phyloP scores from a whole-genome alignment of 2,797 vertebrate species.

The Peromyscus eremicus region DNA sequence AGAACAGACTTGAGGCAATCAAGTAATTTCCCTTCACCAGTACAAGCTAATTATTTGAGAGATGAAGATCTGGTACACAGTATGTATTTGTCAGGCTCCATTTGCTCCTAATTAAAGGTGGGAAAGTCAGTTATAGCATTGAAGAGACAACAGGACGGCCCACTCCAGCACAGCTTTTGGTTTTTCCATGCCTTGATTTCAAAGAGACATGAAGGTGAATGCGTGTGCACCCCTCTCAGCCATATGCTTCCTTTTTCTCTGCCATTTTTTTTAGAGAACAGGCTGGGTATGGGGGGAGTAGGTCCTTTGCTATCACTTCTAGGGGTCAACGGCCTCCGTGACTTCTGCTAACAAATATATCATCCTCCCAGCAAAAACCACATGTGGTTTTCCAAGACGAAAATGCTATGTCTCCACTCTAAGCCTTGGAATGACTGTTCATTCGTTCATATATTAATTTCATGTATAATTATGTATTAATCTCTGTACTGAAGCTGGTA shows the following conservation, averaged over 20 bases:
- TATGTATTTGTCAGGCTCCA: constrained; percentile 74
- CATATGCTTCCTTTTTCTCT: constrained; percentile 1
- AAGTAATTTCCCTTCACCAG: constrained; percentile 78
- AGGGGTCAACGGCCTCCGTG: not conserved
- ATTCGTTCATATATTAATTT: constrained; percentile 13
- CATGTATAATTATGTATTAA: not conserved
- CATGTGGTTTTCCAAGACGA: not conserved
- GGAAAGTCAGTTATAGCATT: constrained; percentile 58
- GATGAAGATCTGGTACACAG: constrained; percentile 73
- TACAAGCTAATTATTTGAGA: constrained; percentile 80
- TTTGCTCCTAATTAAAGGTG: constrained; percentile 81
- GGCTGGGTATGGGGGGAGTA: fast-evolving
- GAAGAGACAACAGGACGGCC: constrained; percentile 36
- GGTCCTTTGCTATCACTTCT: not conserved
- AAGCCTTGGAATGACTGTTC: constrained; percentile 9
- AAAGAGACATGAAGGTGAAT: constrained; percentile 1
- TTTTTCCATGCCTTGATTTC: constrained; percentile 27
- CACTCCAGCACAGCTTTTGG: constrained; percentile 25
- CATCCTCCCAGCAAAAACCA: not conserved
- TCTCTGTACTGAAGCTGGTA: not conserved
- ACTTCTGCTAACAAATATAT: not conserved
- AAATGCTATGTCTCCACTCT: not conserved
- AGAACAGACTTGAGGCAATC: constrained; percentile 81
- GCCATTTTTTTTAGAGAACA: constrained; percentile 19
- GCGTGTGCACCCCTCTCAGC: not conserved